Percentiles rank a stretch among this genome's conserved stretches.
These are phyloP conservation scores for Barypeithes pellucidus DNA, from an alignment of 2,888 invertebrate species.

Conservation along the genomic window DNA sequence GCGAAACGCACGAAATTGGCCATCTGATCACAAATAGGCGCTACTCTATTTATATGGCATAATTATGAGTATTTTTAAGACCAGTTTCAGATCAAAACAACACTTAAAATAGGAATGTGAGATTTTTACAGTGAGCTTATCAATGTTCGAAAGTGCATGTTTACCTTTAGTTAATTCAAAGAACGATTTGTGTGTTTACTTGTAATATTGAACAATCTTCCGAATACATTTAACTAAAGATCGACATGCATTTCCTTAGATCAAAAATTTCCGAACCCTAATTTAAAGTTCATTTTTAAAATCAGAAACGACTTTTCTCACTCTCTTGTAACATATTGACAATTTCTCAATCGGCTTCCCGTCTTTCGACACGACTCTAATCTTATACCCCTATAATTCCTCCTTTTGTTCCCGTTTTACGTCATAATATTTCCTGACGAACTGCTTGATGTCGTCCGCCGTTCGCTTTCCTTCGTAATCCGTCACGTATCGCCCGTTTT, in stretches of 20 bases:
- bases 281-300: constrained; percentile 4
- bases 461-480: constrained; percentile 76
- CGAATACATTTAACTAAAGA: constrained; percentile 3
- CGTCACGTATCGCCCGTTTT: constrained; percentile 71
- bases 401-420: constrained; percentile 24
- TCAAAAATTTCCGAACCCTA: neutral
- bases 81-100: neutral
- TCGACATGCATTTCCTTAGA: neutral
- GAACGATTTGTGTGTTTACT: neutral
- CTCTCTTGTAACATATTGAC: constrained; percentile 10
- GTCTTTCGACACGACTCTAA: constrained; percentile 6
- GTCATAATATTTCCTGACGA: constrained; percentile 65
- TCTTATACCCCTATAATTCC: constrained; percentile 40
- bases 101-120: constrained; percentile 12
- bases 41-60: neutral
- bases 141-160: neutral
- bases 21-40: no score
- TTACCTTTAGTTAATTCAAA: neutral
- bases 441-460: constrained; percentile 73
- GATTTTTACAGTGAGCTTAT: constrained; percentile 17
- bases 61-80: constrained; percentile 4
- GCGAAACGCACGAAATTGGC: no score
- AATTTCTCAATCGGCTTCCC: constrained; percentile 5
- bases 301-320: constrained; percentile 12
- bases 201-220: neutral